phyloP scores from a whole-genome alignment of 2,888 invertebrate genomes.

The Pachymerium ferrugineum region DNA sequence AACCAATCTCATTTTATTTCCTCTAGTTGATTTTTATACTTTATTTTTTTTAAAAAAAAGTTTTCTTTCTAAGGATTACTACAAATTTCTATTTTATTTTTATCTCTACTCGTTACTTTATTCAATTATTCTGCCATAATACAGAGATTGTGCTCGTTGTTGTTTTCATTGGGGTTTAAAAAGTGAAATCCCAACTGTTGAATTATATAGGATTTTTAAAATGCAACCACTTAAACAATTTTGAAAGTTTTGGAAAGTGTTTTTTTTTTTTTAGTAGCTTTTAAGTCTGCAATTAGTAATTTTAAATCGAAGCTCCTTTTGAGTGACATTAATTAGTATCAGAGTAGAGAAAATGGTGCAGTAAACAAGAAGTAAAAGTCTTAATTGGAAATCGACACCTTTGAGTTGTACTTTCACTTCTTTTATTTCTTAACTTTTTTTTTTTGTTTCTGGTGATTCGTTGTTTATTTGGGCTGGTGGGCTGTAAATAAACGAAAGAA shows the following conservation, averaged over 20 bases:
- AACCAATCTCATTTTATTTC: conserved; percentile 7
- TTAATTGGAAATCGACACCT: conserved; percentile 24
- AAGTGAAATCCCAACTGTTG: no score
- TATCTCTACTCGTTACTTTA: no score
- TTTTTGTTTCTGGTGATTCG: no score
- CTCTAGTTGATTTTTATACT: not conserved
- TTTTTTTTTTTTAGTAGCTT: no score
- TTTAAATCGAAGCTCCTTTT: not conserved
- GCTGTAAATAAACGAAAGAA: not conserved
- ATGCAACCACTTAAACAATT: no score
- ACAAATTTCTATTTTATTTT: no score
- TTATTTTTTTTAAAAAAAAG: not conserved
- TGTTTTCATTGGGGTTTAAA: no score
- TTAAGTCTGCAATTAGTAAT: not conserved
- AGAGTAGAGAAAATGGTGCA: not conserved
- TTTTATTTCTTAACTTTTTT: not conserved
- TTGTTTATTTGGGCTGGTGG: not conserved
- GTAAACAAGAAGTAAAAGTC: conserved; percentile 27
- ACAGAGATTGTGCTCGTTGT: no score
- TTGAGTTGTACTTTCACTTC: not conserved
- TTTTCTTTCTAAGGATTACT: not conserved
- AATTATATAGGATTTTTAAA: no score
- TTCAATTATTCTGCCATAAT: no score
- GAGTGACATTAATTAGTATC: not conserved
- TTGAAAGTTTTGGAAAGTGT: no score